Evolutionary conservation across 2,888 invertebrate species (phyloP), one percentile per base, ranked within the genome.

Genomic region (Netelia inedita): DNA sequence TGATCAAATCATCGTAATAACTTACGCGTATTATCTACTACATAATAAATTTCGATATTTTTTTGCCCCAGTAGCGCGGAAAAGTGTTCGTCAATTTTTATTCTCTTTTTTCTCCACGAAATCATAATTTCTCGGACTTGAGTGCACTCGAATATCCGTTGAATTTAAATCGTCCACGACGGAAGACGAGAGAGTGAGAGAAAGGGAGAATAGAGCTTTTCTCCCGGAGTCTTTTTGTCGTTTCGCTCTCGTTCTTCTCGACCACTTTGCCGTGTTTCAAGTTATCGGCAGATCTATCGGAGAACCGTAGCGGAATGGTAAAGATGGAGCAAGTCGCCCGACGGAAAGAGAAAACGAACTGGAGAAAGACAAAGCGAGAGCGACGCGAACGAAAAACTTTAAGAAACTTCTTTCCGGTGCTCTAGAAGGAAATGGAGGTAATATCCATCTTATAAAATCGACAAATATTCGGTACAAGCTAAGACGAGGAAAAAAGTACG

Each of bases 201-300:
- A 61, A 5, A 14, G 5, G n/a, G 46, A 8, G 59, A 8, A 1
- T 16, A 43, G 50, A 28, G 61, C 78, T 85, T 79, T 79, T 79
- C 78, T 79, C 72, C 46, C 41, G 43, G 71, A 41, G 41, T 74
- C 71, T 79, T 82, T 75, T 69, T 65, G 74, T 46, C 83, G 72
- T 78, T 79, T 65, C 72, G 16, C 35, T 53, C 79, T 78, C 76
- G 75, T 76, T 78, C 63, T 55, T 41, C 55, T 43, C 78, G 79
- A 81, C 78, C 81, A 73, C 74, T 82, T 79, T 76, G 46, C 73
- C 74, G 81, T 74, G 85, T 85, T 82, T 74, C 78, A 79, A 78
- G 78, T 79, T 85, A 85, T 85, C 85, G 85, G 81, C 74, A 74
- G 81, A 85, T 85, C 85, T 79, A 79, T 74, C 78, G 81, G 57